These are phyloP conservation scores for Leiothrix lutea DNA, from an alignment of 2,113 vertebrate species.

Conservation along the genomic window DNA sequence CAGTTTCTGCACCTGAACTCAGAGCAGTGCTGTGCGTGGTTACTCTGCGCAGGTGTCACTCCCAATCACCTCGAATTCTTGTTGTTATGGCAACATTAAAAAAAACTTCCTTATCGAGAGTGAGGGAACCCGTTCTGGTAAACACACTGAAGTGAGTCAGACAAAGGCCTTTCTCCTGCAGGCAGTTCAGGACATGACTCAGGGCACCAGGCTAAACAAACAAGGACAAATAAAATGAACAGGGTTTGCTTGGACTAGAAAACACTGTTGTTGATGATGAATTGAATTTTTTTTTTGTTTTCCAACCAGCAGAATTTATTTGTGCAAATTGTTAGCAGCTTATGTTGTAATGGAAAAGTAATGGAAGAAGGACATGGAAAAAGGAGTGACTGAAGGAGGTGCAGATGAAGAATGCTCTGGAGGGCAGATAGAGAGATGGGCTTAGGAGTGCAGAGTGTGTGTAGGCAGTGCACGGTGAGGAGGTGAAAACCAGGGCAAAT, in stretches of 20 bases:
- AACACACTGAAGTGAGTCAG: neutral
- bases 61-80: neutral
- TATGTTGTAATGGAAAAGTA: neutral
- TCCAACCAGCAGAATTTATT: neutral
- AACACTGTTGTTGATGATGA: neutral
- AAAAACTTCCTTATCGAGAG: neutral
- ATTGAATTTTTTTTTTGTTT: neutral
- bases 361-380: neutral
- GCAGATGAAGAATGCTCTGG: neutral
- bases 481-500: constrained; percentile 18
- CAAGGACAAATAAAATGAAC: neutral
- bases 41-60: neutral
- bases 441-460: neutral
- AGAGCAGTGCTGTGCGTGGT: neutral
- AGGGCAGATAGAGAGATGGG: neutral
- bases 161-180: constrained; percentile 4
- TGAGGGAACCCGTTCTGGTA: neutral
- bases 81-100: constrained; percentile 18
- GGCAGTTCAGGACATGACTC: neutral
- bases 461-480: neutral
- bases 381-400: neutral
- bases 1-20: accelerated
- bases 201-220: constrained; percentile 4
- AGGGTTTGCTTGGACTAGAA: neutral
- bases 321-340: neutral